Evolutionary conservation across 2,888 invertebrate species (phyloP), one percentile per base, ranked within the genome.

Genomic region (Apamea crenata): DNA sequence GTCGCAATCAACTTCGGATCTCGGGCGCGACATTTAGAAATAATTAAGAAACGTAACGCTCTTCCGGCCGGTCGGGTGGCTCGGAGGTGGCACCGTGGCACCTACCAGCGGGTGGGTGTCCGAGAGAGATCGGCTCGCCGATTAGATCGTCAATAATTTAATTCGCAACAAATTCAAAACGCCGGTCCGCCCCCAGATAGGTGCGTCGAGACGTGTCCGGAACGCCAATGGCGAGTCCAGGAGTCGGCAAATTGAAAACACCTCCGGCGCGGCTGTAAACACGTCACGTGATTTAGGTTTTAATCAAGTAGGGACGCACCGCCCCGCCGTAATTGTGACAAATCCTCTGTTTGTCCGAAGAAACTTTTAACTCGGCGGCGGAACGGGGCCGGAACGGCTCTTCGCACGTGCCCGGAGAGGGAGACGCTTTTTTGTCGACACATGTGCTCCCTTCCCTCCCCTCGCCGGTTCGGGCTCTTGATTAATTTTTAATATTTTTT

Each of bases 261-360:
- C 96, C 96, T 96, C 96, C 94, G 95, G 95, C 95, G 95, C 89
- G 94, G 96, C 96, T 96, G 97, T 97, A 97, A 96, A 97, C 97
- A 96, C 96, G 97, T 96, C 97, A 96, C 97, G 97, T 97, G 97
- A 97, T 97, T 97, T 97, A 97, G 97, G 96, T 96, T 97, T 97
- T 97, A 97, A 97, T 97, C 97, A 97, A 97, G 96, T 95, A 95
- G 96, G 96, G 96, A 95, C 96, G 95, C 95, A 92, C 95, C 94
- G 94, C 94, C 95, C 95, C 92, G 94, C 93, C 95, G 96, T 97
- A 97, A 97, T 97, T 97, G 97, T 96, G 97, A 97, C 97, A 97
- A 97, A 97, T 96, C 96, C 97, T 96, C 96, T 97, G 97, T 97
- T 97, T 97, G 97, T 96, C 95, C 96, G 96, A 96, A 95, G 94